phyloP scores from a whole-genome alignment of 2,888 invertebrate species.

The Stenichneumon culpator region DNA sequence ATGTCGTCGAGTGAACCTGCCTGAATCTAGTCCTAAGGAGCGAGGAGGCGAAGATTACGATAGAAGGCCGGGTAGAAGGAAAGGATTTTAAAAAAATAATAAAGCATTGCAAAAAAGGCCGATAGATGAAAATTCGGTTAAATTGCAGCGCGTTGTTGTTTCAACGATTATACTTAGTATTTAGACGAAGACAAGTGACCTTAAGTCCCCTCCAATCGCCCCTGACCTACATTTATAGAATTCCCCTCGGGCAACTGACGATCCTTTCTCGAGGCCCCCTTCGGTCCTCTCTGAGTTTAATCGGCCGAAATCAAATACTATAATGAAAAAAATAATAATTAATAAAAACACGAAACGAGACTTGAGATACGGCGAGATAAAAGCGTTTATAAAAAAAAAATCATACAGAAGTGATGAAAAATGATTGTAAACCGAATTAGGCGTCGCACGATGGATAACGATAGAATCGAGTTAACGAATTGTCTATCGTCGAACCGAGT shows the following conservation, averaged over 20 bases:
- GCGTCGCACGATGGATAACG: neutral
- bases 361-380: neutral
- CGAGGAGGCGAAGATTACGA: constrained; percentile 55
- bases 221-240: constrained; percentile 55
- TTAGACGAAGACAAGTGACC: constrained; percentile 80
- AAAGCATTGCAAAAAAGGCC: constrained; percentile 27
- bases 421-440: neutral
- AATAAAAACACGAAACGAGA: neutral
- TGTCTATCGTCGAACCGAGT: neutral
- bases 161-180: constrained; percentile 67
- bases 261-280: constrained; percentile 42
- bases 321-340: neutral
- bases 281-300: constrained; percentile 14
- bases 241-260: constrained; percentile 28
- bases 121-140: constrained; percentile 15
- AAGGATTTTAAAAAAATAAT: constrained; percentile 8
- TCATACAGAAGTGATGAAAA: neutral
- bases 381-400: neutral
- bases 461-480: no score
- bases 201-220: constrained; percentile 75
- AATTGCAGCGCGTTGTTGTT: constrained; percentile 32
- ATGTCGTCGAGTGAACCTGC: constrained; percentile 64
- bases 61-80: constrained; percentile 30
- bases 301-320: constrained; percentile 23
- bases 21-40: constrained; percentile 70